Conservation (phyloP, 1,140 invertebrate genomes). For the Teleogryllus occipitalis region DNA sequence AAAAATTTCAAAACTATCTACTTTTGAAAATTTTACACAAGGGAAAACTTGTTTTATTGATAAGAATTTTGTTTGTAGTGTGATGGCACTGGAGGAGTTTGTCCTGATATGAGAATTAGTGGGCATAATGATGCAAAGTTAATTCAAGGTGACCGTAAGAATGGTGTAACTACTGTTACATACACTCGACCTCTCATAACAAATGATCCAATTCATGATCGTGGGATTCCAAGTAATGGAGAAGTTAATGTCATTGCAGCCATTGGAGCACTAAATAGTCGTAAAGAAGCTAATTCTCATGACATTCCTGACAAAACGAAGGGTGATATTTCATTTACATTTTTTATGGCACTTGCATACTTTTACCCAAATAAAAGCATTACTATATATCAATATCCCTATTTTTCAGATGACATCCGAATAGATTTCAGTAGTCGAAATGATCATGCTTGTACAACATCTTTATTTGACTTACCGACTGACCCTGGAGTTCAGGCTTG, state of each 20-base stretch:
- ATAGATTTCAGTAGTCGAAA: slow-evolving; percentile 59
- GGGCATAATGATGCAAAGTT: slow-evolving; percentile 71
- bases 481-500: slow-evolving; percentile 52
- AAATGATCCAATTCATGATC: slow-evolving; percentile 60
- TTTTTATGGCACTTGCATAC: neutral
- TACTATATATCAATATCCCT: slow-evolving; percentile 14
- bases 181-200: slow-evolving; percentile 67
- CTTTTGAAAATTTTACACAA: neutral
- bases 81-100: slow-evolving; percentile 64
- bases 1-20: neutral
- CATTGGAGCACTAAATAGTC: slow-evolving; percentile 69
- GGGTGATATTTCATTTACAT: slow-evolving; percentile 24
- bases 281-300: slow-evolving; percentile 76
- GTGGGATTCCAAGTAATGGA: slow-evolving; percentile 53
- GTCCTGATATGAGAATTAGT: slow-evolving; percentile 72
- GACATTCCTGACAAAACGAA: slow-evolving; percentile 58
- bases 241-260: slow-evolving; percentile 77
- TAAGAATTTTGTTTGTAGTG: slow-evolving; percentile 31
- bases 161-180: slow-evolving; percentile 73
- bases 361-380: neutral
- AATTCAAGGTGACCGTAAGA: slow-evolving; percentile 60
- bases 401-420: slow-evolving; percentile 51
- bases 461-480: slow-evolving; percentile 39
- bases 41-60: neutral
- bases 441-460: slow-evolving; percentile 41